A percentile compares a stretch with the other conserved stretches of the same genome.
Conservation (phyloP, 2,113 vertebrate species). For the Hippopotamus amphibius region DNA sequence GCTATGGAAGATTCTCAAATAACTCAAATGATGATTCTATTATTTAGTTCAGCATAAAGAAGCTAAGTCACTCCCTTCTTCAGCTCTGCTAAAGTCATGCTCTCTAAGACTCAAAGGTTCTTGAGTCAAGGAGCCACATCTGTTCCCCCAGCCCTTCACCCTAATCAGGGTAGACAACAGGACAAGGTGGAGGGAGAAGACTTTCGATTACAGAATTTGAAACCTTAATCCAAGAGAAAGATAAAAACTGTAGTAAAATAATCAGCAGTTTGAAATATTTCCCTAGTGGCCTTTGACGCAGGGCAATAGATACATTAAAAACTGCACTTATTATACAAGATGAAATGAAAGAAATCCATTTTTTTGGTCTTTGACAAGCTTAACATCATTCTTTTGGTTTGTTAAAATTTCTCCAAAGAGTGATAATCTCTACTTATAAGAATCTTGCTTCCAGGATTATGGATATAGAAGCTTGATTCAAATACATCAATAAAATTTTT, state of each 20-base stretch:
- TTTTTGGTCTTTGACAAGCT: neutral
- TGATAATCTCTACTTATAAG: neutral
- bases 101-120: neutral
- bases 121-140: neutral
- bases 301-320: constrained; percentile 37
- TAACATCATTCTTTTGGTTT: neutral
- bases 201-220: neutral
- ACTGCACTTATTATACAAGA: constrained; percentile 15
- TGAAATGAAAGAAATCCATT: constrained; percentile 34
- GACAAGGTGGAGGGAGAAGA: neutral
- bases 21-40: neutral
- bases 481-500: neutral
- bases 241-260: neutral
- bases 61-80: neutral
- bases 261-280: constrained; percentile 26
- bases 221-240: constrained; percentile 48
- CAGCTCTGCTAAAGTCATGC: neutral
- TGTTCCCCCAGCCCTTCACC: neutral
- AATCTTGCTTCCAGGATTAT: constrained; percentile 17
- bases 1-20: neutral
- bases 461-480: neutral
- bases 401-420: constrained; percentile 45
- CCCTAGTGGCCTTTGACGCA: constrained; percentile 10
- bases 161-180: neutral
- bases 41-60: neutral